Percentiles rank a stretch among this genome's conserved stretches.
Conservation (phyloP, 2,888 invertebrate genomes). For the Spicauda simplicius region DNA sequence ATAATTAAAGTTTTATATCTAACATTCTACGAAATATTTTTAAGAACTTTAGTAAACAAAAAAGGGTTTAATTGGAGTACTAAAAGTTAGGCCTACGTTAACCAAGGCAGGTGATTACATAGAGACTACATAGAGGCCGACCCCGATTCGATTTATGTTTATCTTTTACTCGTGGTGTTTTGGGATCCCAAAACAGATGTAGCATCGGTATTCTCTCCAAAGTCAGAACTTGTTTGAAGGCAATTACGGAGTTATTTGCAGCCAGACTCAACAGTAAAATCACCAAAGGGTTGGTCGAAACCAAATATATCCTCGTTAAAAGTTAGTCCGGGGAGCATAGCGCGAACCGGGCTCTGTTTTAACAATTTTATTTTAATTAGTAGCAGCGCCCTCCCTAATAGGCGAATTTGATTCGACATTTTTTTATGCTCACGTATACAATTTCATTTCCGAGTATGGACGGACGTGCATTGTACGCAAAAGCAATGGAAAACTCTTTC, state of each 20-base stretch:
- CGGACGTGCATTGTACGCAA: conserved; percentile 43
- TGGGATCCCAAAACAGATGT: conserved; percentile 50
- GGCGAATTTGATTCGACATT: conserved; percentile 68
- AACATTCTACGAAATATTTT: no score
- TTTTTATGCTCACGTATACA: conserved; percentile 50
- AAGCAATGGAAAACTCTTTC: conserved; percentile 34
- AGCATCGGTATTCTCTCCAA: conserved; percentile 65
- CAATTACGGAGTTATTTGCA: conserved; percentile 83
- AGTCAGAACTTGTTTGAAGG: conserved; percentile 79
- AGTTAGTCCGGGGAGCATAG: conserved; percentile 74
- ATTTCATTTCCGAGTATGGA: conserved; percentile 43
- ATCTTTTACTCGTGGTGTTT: conserved; percentile 40
- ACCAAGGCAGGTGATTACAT: neutral
- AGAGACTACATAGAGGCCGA: neutral
- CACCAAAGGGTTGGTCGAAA: conserved; percentile 82
- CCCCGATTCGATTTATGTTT: conserved; percentile 32
- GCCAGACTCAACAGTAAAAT: conserved; percentile 81
- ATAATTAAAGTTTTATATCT: no score
- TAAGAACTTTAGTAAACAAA: no score
- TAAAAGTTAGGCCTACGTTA: neutral
- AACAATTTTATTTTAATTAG: conserved; percentile 85
- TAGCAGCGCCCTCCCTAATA: conserved; percentile 72
- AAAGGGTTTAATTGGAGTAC: no score
- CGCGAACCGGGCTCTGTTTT: conserved; percentile 70
- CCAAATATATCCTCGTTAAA: conserved; percentile 85